phyloP scores from a whole-genome alignment of 2,888 invertebrate species.

The Lumbricus terrestris region DNA sequence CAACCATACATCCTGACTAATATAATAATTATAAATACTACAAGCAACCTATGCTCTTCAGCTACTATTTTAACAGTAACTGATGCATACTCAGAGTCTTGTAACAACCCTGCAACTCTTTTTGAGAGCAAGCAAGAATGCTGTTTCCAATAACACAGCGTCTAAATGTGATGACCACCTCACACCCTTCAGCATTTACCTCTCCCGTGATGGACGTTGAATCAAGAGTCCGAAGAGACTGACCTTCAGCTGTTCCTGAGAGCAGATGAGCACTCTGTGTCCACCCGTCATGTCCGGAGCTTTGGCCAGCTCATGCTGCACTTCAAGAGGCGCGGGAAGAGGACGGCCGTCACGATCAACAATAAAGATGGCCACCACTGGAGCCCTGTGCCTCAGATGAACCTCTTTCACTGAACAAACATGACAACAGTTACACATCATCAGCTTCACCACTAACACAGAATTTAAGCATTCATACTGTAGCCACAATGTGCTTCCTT shows the following conservation, averaged over 20 bases:
- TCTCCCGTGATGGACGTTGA: neutral
- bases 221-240: slow-evolving; percentile 19
- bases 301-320: slow-evolving; percentile 65
- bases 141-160: too few relatives aligned
- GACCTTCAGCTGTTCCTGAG: slow-evolving; percentile 96
- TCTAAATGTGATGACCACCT: neutral
- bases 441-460: neutral
- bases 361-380: slow-evolving; percentile 88
- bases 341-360: slow-evolving; percentile 75
- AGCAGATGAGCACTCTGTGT: slow-evolving; percentile 89
- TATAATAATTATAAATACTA: neutral
- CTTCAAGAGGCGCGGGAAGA: slow-evolving; percentile 64
- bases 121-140: too few relatives aligned
- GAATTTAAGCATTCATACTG: neutral
- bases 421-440: neutral
- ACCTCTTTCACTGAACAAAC: slow-evolving; percentile 75
- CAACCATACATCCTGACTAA: neutral
- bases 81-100: too few relatives aligned
- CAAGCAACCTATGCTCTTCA: neutral
- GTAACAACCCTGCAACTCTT: too few relatives aligned
- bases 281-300: slow-evolving; percentile 73
- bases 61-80: neutral
- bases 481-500: neutral
- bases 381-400: slow-evolving; percentile 92
- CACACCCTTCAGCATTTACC: neutral